phyloP scores from a whole-genome alignment of 2,113 vertebrate genomes.

The Trinectes maculatus region DNA sequence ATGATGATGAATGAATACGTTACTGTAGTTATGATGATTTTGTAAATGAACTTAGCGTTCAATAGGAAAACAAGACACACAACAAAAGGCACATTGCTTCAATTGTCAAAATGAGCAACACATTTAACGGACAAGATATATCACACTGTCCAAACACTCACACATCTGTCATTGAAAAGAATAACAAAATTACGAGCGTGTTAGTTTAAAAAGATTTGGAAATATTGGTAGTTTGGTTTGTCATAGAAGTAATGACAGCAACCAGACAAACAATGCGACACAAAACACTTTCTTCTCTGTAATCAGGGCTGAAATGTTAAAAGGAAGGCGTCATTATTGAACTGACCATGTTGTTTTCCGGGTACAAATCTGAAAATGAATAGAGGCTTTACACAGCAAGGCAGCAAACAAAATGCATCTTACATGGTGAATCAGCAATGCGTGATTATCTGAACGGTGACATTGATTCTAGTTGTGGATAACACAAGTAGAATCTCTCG shows the following conservation, averaged over 20 bases:
- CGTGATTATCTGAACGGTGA: constrained; percentile 76
- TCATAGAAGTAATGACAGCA: constrained; percentile 37
- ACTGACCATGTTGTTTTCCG: constrained; percentile 57
- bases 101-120: constrained; percentile 27
- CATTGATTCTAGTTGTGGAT: constrained; percentile 77
- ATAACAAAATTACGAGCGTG: constrained; percentile 57
- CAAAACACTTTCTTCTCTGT: constrained; percentile 39
- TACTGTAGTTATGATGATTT: not conserved
- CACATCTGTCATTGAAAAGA: constrained; percentile 40
- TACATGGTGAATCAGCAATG: constrained; percentile 80
- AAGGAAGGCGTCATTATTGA: constrained; percentile 45
- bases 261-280: constrained; percentile 27
- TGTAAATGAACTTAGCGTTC: constrained; percentile 28
- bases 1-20: not conserved
- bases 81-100: constrained; percentile 20
- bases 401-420: constrained; percentile 81
- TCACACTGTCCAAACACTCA: constrained; percentile 9
- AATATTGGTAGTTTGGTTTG: constrained; percentile 36
- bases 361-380: constrained; percentile 73
- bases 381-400: constrained; percentile 75
- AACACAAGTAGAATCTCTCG: constrained; percentile 74
- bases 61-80: constrained; percentile 24
- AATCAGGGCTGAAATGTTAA: constrained; percentile 39
- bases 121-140: constrained; percentile 30
- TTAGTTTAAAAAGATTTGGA: constrained; percentile 41